Evolutionary conservation across 23 tunicate species (phyloP).

Genomic region (Corella eumyota): DNA sequence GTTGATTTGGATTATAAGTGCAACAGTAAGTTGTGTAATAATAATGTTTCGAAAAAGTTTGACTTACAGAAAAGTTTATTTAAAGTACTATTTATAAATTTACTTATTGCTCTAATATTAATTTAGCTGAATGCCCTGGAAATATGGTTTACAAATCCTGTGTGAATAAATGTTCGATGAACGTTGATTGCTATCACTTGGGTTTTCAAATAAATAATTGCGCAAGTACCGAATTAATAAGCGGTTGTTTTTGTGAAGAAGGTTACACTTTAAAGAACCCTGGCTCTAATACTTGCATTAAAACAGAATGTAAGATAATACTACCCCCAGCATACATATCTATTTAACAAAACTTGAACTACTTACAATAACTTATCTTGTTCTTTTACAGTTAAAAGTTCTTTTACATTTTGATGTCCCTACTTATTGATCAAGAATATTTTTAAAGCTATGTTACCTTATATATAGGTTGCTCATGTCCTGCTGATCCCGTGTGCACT

Average conservation of each 20-base stretch:
- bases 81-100: too few species aligned
- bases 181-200: constrained; percentile 2
- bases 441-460: too few species aligned
- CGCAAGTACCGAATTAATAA: background rate
- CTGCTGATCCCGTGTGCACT: background rate
- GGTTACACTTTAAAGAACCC: constrained; percentile 1
- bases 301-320: constrained; percentile 1
- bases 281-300: background rate
- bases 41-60: too few species aligned
- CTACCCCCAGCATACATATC: too few species aligned
- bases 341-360: too few species aligned
- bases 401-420: too few species aligned
- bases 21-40: too few species aligned
- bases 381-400: too few species aligned
- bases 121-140: background rate
- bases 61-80: too few species aligned
- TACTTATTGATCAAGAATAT: too few species aligned
- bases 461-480: constrained; percentile 2
- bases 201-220: background rate
- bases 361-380: too few species aligned
- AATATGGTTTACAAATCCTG: background rate
- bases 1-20: constrained; percentile 15
- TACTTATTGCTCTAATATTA: too few species aligned
- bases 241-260: constrained; percentile 12
- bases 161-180: background rate